phyloP scores from a whole-genome alignment of 2,797 vertebrate genomes.

The Catostomus latipinnis region DNA sequence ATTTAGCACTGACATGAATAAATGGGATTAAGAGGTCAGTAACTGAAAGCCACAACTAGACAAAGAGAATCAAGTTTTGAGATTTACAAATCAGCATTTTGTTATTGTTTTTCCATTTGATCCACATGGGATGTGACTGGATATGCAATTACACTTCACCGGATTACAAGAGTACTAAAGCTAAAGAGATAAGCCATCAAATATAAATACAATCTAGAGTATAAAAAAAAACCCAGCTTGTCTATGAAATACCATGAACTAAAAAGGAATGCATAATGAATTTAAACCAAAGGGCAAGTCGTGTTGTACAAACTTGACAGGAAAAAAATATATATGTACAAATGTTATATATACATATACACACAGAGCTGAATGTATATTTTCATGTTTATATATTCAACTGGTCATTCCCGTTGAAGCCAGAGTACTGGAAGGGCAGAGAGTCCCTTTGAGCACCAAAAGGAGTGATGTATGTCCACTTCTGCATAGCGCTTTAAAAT shows the following conservation, averaged over 20 bases:
- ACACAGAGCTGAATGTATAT: constrained; percentile 76
- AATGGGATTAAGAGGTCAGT: constrained; percentile 46
- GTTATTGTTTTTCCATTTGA: constrained; percentile 28
- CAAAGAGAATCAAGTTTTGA: background rate
- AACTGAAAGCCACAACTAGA: constrained; percentile 50
- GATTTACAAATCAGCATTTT: constrained; percentile 23
- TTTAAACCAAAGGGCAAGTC: constrained; percentile 87
- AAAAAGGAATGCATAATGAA: constrained; percentile 95
- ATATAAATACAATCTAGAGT: constrained; percentile 59
- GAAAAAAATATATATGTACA: constrained; percentile 82
- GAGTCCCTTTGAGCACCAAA: constrained; percentile 88
- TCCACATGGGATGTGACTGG: constrained; percentile 50
- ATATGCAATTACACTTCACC: constrained; percentile 72
- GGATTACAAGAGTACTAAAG: constrained; percentile 74
- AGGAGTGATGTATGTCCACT: constrained; percentile 73
- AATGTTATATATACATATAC: constrained; percentile 76
- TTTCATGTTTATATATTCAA: constrained; percentile 78
- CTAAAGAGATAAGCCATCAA: constrained; percentile 71
- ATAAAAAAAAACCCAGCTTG: constrained; percentile 76
- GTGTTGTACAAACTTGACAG: constrained; percentile 92
- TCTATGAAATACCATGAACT: constrained; percentile 82
- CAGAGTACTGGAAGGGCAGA: constrained; percentile 87
- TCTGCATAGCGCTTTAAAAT: constrained; percentile 60
- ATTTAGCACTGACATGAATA: constrained; percentile 42
- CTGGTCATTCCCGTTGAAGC: constrained; percentile 89